Percentiles rank a stretch among this genome's conserved stretches.
phyloP scores from a whole-genome alignment of 1,140 invertebrate genomes.

The Probaryconus sp. region DNA sequence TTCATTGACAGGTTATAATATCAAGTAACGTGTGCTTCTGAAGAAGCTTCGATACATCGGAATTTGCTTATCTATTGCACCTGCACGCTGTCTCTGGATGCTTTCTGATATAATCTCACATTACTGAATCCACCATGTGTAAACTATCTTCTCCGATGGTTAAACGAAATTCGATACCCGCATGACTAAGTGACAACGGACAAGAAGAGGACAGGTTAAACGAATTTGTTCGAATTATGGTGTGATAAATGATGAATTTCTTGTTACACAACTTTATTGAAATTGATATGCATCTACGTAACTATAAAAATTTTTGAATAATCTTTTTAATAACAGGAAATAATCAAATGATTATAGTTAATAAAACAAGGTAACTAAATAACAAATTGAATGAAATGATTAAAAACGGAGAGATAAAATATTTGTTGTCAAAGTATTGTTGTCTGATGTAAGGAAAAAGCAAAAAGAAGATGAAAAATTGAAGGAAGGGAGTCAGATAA shows the following conservation, averaged over 20 bases:
- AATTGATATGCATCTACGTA: too few species aligned
- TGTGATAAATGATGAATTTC: neutral
- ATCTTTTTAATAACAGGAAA: too few species aligned
- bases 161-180: constrained; percentile 22
- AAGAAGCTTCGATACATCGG: constrained; percentile 40
- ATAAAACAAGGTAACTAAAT: too few species aligned
- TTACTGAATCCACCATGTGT: constrained; percentile 27
- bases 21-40: constrained; percentile 59
- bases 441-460: too few species aligned
- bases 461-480: constrained; percentile 22
- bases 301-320: too few species aligned
- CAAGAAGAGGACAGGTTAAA: constrained; percentile 7
- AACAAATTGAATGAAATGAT: too few species aligned
- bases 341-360: too few species aligned
- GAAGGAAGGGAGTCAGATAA: too few species aligned
- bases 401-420: too few species aligned
- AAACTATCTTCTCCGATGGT: constrained; percentile 16
- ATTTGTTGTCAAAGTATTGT: too few species aligned
- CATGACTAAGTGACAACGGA: neutral
- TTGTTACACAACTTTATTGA: too few species aligned
- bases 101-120: constrained; percentile 31
- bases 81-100: constrained; percentile 23
- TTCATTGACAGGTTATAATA: constrained; percentile 67
- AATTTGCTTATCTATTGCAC: constrained; percentile 17
- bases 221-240: neutral